These are phyloP conservation scores for Dunckerocampus dactyliophorus DNA, from an alignment of 2,113 vertebrate genomes.

Conservation along the genomic window DNA sequence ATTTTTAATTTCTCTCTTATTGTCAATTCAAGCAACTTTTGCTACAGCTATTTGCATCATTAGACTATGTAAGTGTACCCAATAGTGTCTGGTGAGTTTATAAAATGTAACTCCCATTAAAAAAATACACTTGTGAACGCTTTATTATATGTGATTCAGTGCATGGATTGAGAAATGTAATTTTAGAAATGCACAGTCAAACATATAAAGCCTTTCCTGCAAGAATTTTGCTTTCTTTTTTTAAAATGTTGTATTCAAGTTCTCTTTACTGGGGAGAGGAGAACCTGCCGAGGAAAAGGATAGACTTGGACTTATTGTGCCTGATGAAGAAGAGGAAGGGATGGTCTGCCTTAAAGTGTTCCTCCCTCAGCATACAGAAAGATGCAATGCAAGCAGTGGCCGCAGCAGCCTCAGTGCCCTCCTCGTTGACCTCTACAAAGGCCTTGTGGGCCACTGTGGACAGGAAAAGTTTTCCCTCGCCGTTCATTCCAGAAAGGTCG, in stretches of 20 bases:
- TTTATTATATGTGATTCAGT: too few species aligned
- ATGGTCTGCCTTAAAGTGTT: slow-evolving; percentile 81
- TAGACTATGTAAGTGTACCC: too few species aligned
- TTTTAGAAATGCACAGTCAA: not conserved
- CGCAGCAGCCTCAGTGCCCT: slow-evolving; percentile 88
- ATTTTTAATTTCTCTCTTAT: too few species aligned
- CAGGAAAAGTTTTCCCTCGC: slow-evolving; percentile 73
- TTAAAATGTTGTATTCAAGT: not conserved
- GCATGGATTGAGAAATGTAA: too few species aligned
- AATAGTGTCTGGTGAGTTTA: too few species aligned
- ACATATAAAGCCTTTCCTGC: not conserved
- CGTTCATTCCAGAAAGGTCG: slow-evolving; percentile 86
- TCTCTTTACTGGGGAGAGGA: slow-evolving; percentile 57
- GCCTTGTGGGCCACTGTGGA: slow-evolving; percentile 85
- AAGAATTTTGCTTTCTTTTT: slow-evolving; percentile 1
- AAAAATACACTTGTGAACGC: too few species aligned
- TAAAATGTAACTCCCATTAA: too few species aligned
- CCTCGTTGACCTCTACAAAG: slow-evolving; percentile 91
- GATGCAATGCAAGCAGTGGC: slow-evolving; percentile 74
- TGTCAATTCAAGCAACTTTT: too few species aligned
- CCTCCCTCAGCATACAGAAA: slow-evolving; percentile 66
- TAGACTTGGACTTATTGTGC: slow-evolving; percentile 76
- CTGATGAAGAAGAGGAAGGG: slow-evolving; percentile 91
- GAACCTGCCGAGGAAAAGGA: slow-evolving; percentile 82
- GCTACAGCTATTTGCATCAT: too few species aligned